Evolutionary conservation across 2,888 invertebrate species (phyloP), one percentile per base, ranked within the genome.

Genomic region (Nipponacmea schrenckii): DNA sequence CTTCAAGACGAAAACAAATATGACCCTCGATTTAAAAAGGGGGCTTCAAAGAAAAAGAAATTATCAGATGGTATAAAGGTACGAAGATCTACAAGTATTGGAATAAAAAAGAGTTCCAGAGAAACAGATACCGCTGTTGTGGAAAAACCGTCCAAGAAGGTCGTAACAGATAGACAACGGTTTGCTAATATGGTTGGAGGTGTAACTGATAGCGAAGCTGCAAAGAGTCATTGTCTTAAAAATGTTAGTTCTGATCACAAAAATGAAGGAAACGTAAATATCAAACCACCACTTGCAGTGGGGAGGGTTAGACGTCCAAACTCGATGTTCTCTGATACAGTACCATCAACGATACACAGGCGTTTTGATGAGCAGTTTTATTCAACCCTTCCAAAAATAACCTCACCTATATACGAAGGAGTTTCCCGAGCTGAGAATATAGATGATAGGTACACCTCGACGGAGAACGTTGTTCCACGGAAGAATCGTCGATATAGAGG

Each of bases 1-100:
- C n/a, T 69, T 3, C 46, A 50, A 50, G 48, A 64, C 0, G 69
- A 69, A 12, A 64, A 69, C n/a, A 64, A 69, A 27, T 46, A 24
- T 64, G 69, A 69, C 50, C 69, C 69, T 15, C 26, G 69, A 50
- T 64, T 64, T 48, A 69, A 69, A 48, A 69, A 64, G 56, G 44
- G 24, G 14, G 65, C 31, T 20, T 39, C 46, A 7, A 27, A 44
- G 39, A 50, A 65, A 24, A 70, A 56, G 62, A 65, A 50, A 56
- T 17, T 56, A 48, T 20, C 56, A 15, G 44, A 65, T 17, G 48
- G 50, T 7, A 1, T 8, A 27, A 70, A 70, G 44, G 39, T 39
- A 1, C 39, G 39, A 1, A 10, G 39, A 39, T 39, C 39, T 39
- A 39, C 39, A 39, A 39, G 8, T 39, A 39, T 39, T 7, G 39